Base-by-base conservation (phyloP, 2,888 invertebrate species). In the Argyra leucocephala region DNA sequence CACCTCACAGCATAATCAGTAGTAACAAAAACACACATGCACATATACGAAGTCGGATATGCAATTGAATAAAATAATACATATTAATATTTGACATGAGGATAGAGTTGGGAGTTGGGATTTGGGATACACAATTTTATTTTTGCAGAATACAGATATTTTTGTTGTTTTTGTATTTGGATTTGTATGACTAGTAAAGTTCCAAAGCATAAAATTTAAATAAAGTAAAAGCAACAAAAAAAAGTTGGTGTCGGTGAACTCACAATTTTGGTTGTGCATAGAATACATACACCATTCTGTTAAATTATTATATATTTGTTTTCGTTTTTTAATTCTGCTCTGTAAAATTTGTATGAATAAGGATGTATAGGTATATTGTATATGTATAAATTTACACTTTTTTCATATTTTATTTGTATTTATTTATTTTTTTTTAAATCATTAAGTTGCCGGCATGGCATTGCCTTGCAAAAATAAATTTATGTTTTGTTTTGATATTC, bases 181-280 rank as follows among this genome's bases (percentile, higher is more conserved):
- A n/a, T n/a, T n/a, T n/a, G n/a, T n/a, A n/a, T n/a, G n/a, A n/a
- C n/a, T n/a, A n/a, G n/a, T n/a, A n/a, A n/a, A n/a, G n/a, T n/a
- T n/a, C n/a, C n/a, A n/a, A n/a, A n/a, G n/a, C n/a, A n/a, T n/a
- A n/a, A n/a, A n/a, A n/a, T n/a, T n/a, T n/a, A 26, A 26, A 31
- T 7, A 7, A 31, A 31, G 22, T 22, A 59, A 15, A 23, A 18
- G 59, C 23, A 3, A 23, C 3, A 58, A 22, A 58, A 22, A 22
- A 15, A 22, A 59, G 21, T 59, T 59, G 23, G 23, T 59, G 59
- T 59, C 59, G 59, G 59, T 59, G 59, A 59, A 59, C 59, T 59
- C 23, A 23, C 23, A 23, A 59, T 23, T 59, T 57, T 22, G 3
- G 6, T 57, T 22, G 7, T 57, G 7, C 15, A 48, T 48, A 18